These are phyloP conservation scores for Epinotia brunnichana DNA, from an alignment of 2,888 invertebrate genomes.

Conservation along the genomic window DNA sequence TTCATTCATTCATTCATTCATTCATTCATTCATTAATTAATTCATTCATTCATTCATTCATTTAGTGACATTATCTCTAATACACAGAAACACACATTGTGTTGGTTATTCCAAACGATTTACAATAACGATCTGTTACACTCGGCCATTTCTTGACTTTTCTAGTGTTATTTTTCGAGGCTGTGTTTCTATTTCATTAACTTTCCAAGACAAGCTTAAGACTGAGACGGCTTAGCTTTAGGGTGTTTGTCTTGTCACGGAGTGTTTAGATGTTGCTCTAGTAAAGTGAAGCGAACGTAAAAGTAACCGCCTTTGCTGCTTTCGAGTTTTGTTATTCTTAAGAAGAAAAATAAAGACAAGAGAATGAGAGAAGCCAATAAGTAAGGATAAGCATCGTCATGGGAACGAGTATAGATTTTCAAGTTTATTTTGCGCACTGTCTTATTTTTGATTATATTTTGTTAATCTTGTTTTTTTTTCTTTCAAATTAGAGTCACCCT, in stretches of 20 bases:
- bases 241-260: conserved; percentile 38
- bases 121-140: background rate
- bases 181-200: conserved; percentile 32
- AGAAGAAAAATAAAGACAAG: conserved; percentile 26
- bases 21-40: too few species aligned
- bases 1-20: too few species aligned
- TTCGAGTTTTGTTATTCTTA: conserved; percentile 26
- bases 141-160: background rate
- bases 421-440: background rate
- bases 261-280: conserved; percentile 38
- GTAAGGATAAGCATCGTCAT: conserved; percentile 1
- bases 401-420: background rate
- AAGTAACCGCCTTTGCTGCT: conserved; percentile 30
- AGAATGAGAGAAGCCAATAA: conserved; percentile 16
- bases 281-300: conserved; percentile 26
- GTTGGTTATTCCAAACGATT: background rate
- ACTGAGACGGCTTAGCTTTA: conserved; percentile 26
- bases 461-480: background rate
- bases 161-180: background rate
- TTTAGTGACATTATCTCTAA: too few species aligned
- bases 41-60: too few species aligned
- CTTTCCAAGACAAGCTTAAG: conserved; percentile 24
- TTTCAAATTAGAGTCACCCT: too few species aligned
- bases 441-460: background rate
- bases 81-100: background rate